Percentiles rank a stretch among this genome's conserved stretches.
These are phyloP conservation scores for Linepithema humile DNA, from an alignment of 1,140 invertebrate genomes.

Conservation along the genomic window DNA sequence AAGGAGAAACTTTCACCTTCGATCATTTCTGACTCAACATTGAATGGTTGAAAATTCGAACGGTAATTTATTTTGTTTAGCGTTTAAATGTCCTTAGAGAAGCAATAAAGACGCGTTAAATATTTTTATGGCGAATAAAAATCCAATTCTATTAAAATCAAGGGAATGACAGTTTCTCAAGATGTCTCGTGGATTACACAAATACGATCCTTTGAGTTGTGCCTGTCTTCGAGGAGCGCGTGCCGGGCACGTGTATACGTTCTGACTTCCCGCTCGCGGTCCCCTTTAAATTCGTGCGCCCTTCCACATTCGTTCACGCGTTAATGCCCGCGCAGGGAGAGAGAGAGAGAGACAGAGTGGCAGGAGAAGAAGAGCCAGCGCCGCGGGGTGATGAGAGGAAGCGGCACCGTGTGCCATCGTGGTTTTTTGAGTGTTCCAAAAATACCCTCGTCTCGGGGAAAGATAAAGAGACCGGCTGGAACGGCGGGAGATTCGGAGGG, in stretches of 20 bases:
- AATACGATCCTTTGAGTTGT: not conserved
- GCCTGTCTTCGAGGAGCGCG: constrained; percentile 33
- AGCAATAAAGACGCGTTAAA: not conserved
- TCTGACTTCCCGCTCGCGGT: constrained; percentile 13
- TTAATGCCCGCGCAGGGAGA: not conserved
- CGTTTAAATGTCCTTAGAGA: not conserved
- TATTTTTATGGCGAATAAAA: not conserved
- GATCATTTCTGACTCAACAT: not conserved
- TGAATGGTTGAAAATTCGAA: not conserved
- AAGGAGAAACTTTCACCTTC: not conserved
- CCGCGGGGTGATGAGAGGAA: constrained; percentile 37
- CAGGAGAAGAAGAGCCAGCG: not conserved
- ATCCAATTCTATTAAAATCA: not conserved
- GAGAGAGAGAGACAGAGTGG: not conserved
- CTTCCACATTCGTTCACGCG: not conserved
- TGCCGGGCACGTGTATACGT: constrained; percentile 63
- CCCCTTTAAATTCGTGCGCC: not conserved
- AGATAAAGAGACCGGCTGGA: constrained; percentile 66
- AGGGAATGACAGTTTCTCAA: not conserved
- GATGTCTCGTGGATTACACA: not conserved
- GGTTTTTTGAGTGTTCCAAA: constrained; percentile 71
- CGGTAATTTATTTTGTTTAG: not conserved
- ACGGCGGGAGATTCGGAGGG: constrained; percentile 50
- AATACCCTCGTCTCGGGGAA: constrained; percentile 66
- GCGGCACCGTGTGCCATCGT: constrained; percentile 63